phyloP scores from a whole-genome alignment of 2,888 invertebrate species.

The Melipona bicolor region DNA sequence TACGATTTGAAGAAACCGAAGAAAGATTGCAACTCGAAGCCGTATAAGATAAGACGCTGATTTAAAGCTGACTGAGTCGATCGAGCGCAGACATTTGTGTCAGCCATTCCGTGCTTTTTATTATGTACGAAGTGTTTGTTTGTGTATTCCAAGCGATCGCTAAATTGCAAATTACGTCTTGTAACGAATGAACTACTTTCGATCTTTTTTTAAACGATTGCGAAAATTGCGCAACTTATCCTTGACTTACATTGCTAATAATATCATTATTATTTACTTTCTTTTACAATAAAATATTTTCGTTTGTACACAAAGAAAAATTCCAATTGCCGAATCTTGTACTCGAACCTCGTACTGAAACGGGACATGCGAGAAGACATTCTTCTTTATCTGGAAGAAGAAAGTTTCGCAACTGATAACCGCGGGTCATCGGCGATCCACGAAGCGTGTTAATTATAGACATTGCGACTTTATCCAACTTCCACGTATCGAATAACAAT shows the following conservation, averaged over 20 bases:
- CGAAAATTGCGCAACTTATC: background rate
- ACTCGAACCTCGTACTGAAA: background rate
- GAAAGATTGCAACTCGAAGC: background rate
- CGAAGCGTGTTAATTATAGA: background rate
- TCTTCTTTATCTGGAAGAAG: background rate
- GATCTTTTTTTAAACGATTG: background rate
- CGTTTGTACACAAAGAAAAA: too few relatives aligned
- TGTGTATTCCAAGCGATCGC: background rate
- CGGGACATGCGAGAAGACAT: background rate
- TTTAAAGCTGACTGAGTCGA: conserved; percentile 10
- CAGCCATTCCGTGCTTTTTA: background rate
- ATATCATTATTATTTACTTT: too few relatives aligned
- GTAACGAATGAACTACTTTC: background rate
- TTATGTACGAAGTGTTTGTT: background rate
- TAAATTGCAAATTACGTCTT: background rate
- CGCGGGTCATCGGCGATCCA: background rate
- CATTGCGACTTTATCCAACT: background rate
- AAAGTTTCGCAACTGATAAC: conserved; percentile 8
- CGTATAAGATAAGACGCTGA: conserved; percentile 1
- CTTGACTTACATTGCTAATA: background rate
- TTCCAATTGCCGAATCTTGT: too few relatives aligned
- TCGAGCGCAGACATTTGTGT: conserved; percentile 1
- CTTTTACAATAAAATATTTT: too few relatives aligned
- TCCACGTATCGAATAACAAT: background rate
- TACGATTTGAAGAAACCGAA: background rate